phyloP scores from a whole-genome alignment of 2,113 vertebrate species.

The Megaceryle torquata region DNA sequence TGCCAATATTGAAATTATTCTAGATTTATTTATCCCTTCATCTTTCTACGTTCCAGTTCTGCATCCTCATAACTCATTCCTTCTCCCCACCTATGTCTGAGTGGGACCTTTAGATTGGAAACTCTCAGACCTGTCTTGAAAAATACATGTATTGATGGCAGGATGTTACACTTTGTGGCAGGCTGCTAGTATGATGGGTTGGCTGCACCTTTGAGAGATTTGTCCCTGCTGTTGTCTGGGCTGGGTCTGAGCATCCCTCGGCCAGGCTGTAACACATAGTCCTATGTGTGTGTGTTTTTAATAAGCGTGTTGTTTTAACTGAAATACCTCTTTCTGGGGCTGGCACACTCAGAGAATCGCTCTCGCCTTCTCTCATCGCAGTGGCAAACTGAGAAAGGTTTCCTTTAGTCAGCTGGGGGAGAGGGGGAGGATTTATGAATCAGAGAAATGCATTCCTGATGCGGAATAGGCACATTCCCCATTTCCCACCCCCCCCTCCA shows the following conservation, averaged over 20 bases:
- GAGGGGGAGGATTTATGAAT: conserved; percentile 65
- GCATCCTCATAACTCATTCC: background rate
- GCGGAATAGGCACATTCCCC: conserved; percentile 54
- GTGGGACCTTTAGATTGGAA: background rate
- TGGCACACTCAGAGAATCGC: background rate
- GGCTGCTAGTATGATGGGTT: background rate
- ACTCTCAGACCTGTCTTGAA: background rate
- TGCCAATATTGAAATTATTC: background rate
- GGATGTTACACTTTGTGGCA: background rate
- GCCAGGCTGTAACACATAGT: background rate
- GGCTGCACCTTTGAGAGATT: background rate
- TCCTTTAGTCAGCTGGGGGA: conserved; percentile 42
- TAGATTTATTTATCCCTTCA: background rate
- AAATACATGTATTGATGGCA: background rate
- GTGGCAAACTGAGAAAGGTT: conserved; percentile 30
- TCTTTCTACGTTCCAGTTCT: background rate
- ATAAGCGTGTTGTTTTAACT: background rate
- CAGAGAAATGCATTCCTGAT: conserved; percentile 61
- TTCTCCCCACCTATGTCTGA: background rate
- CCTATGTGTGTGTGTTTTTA: background rate
- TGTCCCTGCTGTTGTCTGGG: background rate
- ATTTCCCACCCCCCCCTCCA: background rate
- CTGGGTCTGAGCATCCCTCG: background rate
- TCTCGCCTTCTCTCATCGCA: background rate
- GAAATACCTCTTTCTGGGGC: background rate